phyloP scores from a whole-genome alignment of 2,888 invertebrate species.

The Stratiomys singularior region DNA sequence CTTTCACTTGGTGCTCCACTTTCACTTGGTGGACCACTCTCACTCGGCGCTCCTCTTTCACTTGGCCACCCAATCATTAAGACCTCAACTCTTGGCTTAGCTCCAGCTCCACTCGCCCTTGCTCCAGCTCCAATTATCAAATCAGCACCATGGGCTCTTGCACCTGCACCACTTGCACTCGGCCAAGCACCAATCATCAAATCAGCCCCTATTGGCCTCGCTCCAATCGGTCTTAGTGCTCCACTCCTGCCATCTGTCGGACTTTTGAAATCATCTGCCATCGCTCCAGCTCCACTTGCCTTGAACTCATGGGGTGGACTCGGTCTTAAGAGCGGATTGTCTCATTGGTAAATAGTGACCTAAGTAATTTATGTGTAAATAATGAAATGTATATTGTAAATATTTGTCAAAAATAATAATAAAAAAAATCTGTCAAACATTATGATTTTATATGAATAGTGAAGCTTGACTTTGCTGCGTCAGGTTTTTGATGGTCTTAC shows the following conservation, averaged over 20 bases:
- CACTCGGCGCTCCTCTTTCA: slow-evolving; percentile 4
- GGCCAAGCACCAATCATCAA: neutral
- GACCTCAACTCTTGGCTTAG: neutral
- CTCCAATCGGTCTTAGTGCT: slow-evolving; percentile 17
- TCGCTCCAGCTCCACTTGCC: slow-evolving; percentile 4
- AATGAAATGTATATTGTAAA: neutral
- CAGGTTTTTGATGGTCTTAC: no score
- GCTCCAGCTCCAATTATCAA: slow-evolving; percentile 28
- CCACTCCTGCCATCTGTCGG: neutral
- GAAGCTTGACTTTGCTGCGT: no score
- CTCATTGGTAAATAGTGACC: neutral
- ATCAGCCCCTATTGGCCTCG: slow-evolving; percentile 1
- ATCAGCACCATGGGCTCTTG: neutral
- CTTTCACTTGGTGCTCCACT: neutral
- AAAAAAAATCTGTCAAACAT: neutral
- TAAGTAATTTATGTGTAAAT: neutral
- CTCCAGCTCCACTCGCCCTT: neutral
- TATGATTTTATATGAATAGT: no score
- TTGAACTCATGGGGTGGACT: slow-evolving; percentile 8
- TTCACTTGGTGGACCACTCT: slow-evolving; percentile 1
- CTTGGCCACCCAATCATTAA: no score
- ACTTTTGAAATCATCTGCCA: neutral
- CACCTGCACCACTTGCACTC: slow-evolving; percentile 18
- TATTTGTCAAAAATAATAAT: neutral
- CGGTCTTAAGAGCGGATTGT: neutral